phyloP scores from a whole-genome alignment of 2,888 invertebrate genomes.

The Acanthosepion pharaonis region DNA sequence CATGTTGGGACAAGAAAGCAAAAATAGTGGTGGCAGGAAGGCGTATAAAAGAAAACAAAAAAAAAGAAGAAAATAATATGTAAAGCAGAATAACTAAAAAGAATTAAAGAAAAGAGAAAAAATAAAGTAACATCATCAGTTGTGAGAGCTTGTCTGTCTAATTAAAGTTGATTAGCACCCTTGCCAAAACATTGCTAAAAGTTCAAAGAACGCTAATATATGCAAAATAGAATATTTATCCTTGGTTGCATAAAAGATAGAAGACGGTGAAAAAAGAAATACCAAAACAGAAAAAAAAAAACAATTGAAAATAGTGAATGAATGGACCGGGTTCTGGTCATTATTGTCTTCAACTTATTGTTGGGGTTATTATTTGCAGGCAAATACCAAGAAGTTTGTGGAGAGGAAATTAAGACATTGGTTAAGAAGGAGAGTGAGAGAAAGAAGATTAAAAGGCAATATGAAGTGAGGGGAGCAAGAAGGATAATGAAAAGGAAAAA shows the following conservation, averaged over 20 bases:
- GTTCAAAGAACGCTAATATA: slow-evolving; percentile 23
- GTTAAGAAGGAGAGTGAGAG: no score
- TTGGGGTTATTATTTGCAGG: no score
- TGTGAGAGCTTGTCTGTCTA: slow-evolving; percentile 12
- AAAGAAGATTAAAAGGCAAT: no score
- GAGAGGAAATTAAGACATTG: no score
- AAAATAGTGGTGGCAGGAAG: not conserved
- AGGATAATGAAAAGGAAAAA: no score
- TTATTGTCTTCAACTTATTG: no score
- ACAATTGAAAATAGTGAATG: not conserved
- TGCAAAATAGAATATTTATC: not conserved
- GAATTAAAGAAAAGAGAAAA: not conserved
- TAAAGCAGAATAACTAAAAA: not conserved
- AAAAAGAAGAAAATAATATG: not conserved
- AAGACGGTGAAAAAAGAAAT: not conserved
- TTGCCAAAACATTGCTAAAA: not conserved
- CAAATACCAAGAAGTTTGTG: no score
- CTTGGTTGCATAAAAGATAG: slow-evolving; percentile 33
- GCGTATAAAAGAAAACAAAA: not conserved
- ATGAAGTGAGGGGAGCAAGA: no score
- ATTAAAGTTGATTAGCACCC: not conserved
- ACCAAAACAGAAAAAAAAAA: not conserved
- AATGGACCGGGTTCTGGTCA: no score
- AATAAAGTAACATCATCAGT: not conserved
- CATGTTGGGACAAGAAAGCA: not conserved